Percentiles rank a stretch among this genome's conserved stretches.
phyloP scores from a whole-genome alignment of 2,113 vertebrate species.

The Rallus limicola region DNA sequence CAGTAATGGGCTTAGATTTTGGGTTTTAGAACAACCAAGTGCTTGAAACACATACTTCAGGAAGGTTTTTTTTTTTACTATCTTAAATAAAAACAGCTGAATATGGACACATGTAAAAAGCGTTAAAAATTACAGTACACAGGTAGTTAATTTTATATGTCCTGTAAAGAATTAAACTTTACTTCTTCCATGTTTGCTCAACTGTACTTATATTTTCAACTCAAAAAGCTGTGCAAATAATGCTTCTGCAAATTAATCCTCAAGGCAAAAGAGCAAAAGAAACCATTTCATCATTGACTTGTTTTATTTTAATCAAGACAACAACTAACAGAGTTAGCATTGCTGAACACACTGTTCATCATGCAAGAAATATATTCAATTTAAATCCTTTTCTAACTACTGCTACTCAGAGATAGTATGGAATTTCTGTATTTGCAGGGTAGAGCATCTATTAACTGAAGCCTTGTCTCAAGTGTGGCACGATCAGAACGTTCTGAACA shows the following conservation, averaged over 20 bases:
- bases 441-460: conserved; percentile 30
- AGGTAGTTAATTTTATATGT: background rate
- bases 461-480: background rate
- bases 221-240: background rate
- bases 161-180: background rate
- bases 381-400: conserved; percentile 40
- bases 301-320: conserved; percentile 56
- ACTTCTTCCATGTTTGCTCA: background rate
- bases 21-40: background rate
- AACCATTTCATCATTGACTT: background rate
- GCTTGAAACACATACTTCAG: background rate
- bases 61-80: background rate
- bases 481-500: conserved; percentile 92
- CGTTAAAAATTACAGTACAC: background rate
- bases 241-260: background rate
- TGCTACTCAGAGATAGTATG: conserved; percentile 7
- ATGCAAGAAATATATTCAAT: conserved; percentile 17
- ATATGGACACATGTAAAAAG: background rate
- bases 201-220: background rate
- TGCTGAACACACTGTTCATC: conserved; percentile 3
- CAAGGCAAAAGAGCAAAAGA: background rate
- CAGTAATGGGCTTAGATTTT: background rate
- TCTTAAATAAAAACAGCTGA: background rate
- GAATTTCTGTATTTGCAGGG: conserved; percentile 25
- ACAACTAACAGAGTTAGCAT: conserved; percentile 9